Base-by-base conservation (phyloP, 2,888 invertebrate genomes). In the Graphium colonna region DNA sequence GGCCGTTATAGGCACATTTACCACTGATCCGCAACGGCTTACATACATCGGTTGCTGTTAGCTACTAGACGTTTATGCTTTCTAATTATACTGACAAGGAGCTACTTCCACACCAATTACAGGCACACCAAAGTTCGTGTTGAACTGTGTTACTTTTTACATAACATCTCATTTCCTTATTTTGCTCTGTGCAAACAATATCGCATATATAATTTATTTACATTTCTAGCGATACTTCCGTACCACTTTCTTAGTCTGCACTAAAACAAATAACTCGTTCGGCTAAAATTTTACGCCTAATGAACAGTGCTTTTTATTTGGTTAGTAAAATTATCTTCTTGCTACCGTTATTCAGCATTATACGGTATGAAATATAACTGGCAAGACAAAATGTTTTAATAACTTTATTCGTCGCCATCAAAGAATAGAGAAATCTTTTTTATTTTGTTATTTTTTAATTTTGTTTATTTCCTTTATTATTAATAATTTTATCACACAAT, bases 1-100 rank as follows among this genome's bases (percentile, higher is more conserved):
- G 5, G 21, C 21, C 21, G 21, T 5, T 3, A 21, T 21, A 21
- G 5, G 21, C 9, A 7, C 10, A 31, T 31, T 31, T 7, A 31
- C 8, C 9, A 31, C 31, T 31, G 31, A 10, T 31, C 31, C 10
- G 10, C 31, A 7, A 31, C 21, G 31, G 31, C 31, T 31, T 9
- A 12, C 36, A 13, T 36, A 12, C 36, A 36, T 36, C 12, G n/a
- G n/a, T 36, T 17, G 28, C 16, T 40, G 16, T 39, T 16, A 12
- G 9, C 17, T 8, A 40, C 40, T 12, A 17, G 17, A 41, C 42
- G 47, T 47, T 48, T 48, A 53, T 31, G 43, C 53, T 53, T 53
- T 53, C 53, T 53, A 53, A 53, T 39, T 53, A 53, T 31, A 53
- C 47, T 13, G 8, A 18, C 48, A 31, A 39, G 26, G 44, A 39